Evolutionary conservation across 2,797 vertebrate species (phyloP).

Genomic region (Sebastes hubbsi): DNA sequence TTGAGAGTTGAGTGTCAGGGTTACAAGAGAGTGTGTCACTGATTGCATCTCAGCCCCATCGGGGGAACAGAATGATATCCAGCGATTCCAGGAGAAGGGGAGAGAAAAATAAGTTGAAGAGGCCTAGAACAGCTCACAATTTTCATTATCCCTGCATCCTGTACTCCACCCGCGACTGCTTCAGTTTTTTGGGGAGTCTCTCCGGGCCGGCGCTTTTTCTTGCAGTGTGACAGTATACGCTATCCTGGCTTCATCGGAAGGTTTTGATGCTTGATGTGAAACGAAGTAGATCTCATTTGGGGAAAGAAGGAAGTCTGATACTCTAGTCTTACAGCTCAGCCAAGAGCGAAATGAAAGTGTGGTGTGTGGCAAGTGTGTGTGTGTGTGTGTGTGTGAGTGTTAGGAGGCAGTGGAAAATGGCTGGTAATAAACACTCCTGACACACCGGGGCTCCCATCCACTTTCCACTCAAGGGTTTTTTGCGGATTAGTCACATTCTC

Average conservation of each 20-base stretch:
- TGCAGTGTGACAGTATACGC: slow-evolving; percentile 16
- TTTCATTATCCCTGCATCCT: slow-evolving; percentile 71
- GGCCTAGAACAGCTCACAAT: slow-evolving; percentile 60
- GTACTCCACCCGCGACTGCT: slow-evolving; percentile 33
- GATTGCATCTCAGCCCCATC: slow-evolving; percentile 72
- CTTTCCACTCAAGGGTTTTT: slow-evolving; percentile 54
- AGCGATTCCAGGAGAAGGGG: slow-evolving; percentile 43
- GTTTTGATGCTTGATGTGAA: slow-evolving; percentile 77
- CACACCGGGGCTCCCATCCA: slow-evolving; percentile 63
- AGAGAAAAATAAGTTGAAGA: slow-evolving; percentile 61
- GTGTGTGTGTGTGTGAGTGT: slow-evolving; percentile 12
- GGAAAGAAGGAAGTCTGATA: slow-evolving; percentile 64
- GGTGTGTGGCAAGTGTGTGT: slow-evolving; percentile 13
- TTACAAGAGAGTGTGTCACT: slow-evolving; percentile 63
- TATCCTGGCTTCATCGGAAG: slow-evolving; percentile 65
- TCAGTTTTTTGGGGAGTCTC: slow-evolving; percentile 55
- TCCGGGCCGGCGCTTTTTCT: slow-evolving; percentile 37
- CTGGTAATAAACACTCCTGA: slow-evolving; percentile 77
- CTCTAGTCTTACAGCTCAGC: slow-evolving; percentile 70
- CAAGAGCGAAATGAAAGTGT: slow-evolving; percentile 74
- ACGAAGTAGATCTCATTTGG: slow-evolving; percentile 76
- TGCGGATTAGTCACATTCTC: slow-evolving; percentile 56
- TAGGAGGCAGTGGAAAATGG: slow-evolving; percentile 66
- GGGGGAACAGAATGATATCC: slow-evolving; percentile 66
- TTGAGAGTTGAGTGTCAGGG: slow-evolving; percentile 58